A percentile compares a stretch with the other conserved stretches of the same genome.
Evolutionary conservation across 2,888 invertebrate species (phyloP).

Genomic region (Amphipyra berbera): DNA sequence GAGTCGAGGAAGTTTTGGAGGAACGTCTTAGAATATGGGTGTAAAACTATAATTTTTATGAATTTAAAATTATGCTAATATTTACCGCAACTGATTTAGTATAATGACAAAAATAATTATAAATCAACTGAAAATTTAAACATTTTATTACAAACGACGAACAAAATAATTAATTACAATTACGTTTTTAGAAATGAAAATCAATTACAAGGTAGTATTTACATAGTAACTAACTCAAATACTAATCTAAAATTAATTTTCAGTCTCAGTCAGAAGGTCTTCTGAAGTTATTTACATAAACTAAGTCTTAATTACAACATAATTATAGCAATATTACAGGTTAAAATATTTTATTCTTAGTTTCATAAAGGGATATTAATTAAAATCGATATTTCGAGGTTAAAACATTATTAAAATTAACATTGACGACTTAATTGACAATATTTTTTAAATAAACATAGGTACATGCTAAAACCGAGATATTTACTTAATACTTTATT

Average conservation of each 20-base stretch:
- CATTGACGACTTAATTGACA: conserved; percentile 49
- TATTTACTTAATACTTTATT: conserved; percentile 1
- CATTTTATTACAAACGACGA: not conserved
- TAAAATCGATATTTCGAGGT: conserved; percentile 42
- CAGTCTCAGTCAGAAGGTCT: conserved; percentile 59
- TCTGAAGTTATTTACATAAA: conserved; percentile 53
- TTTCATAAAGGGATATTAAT: conserved; percentile 14
- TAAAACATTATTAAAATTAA: conserved; percentile 32
- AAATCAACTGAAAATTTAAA: not conserved
- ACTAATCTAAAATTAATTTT: conserved; percentile 56
- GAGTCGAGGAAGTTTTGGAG: too few species aligned
- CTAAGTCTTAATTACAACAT: conserved; percentile 32
- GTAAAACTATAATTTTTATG: not conserved
- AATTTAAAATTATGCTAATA: conserved; percentile 11
- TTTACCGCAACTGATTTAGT: conserved; percentile 8
- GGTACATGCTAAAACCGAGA: conserved; percentile 5
- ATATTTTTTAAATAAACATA: conserved; percentile 7
- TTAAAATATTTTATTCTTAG: conserved; percentile 19
- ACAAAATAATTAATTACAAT: conserved; percentile 6
- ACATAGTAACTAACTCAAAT: conserved; percentile 47
- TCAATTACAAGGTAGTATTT: conserved; percentile 41
- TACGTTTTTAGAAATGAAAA: conserved; percentile 1
- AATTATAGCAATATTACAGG: conserved; percentile 31
- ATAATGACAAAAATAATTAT: not conserved
- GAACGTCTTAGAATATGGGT: too few species aligned